phyloP scores from a whole-genome alignment of 2,888 invertebrate species.

The Lycocerus yunnanus region DNA sequence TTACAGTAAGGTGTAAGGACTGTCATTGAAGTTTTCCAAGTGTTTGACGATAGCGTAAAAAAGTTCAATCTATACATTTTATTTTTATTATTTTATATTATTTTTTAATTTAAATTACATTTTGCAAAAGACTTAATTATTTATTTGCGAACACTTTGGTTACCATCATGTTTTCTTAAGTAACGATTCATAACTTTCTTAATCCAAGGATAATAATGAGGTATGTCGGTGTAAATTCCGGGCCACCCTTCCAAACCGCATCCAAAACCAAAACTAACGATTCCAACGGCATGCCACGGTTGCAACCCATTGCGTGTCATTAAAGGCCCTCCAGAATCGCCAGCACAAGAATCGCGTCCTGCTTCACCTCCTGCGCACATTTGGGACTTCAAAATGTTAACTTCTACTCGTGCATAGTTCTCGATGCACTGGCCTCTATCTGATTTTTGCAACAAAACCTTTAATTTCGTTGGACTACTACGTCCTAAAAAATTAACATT shows the following conservation, averaged over 20 bases:
- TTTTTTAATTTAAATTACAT: background rate
- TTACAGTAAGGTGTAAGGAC: too few species aligned
- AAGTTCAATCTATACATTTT: too few species aligned
- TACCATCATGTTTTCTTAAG: slow-evolving; percentile 8
- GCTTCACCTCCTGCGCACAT: slow-evolving; percentile 75
- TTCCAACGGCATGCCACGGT: slow-evolving; percentile 64
- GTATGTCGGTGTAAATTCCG: slow-evolving; percentile 70
- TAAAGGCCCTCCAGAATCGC: slow-evolving; percentile 80
- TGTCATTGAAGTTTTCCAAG: too few species aligned
- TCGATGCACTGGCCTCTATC: slow-evolving; percentile 59
- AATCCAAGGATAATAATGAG: slow-evolving; percentile 68
- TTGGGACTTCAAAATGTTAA: slow-evolving; percentile 61
- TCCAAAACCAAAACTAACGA: slow-evolving; percentile 72
- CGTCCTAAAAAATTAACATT: slow-evolving; percentile 37
- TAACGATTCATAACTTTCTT: slow-evolving; percentile 4
- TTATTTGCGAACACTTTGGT: background rate
- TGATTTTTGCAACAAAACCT: slow-evolving; percentile 64
- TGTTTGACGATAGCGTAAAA: too few species aligned
- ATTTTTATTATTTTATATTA: background rate
- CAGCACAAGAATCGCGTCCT: slow-evolving; percentile 74
- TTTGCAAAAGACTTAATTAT: background rate
- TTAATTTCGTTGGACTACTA: slow-evolving; percentile 60
- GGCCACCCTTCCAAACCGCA: slow-evolving; percentile 72
- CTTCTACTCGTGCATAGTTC: slow-evolving; percentile 58
- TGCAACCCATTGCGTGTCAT: slow-evolving; percentile 60